Evolutionary conservation across 2,888 invertebrate species (phyloP).

Genomic region (Megaustenia siamemsis): DNA sequence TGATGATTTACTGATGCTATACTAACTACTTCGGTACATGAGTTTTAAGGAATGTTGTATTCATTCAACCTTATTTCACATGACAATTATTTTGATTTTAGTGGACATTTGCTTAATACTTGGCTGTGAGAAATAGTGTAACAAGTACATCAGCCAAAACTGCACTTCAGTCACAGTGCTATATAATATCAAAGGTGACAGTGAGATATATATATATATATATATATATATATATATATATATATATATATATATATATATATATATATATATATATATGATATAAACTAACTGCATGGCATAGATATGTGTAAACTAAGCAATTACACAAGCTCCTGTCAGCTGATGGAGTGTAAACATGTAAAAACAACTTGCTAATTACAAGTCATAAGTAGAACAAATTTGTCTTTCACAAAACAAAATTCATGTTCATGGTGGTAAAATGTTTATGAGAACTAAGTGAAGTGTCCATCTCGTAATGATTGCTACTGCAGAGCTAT

Average conservation of each 20-base stretch:
- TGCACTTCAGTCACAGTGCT: neutral
- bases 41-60: neutral
- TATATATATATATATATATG: neutral
- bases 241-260: too few species aligned
- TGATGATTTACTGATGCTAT: neutral
- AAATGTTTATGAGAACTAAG: too few species aligned
- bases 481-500: too few species aligned
- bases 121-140: neutral
- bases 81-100: neutral
- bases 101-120: neutral
- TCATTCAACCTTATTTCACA: neutral
- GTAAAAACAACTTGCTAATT: neutral
- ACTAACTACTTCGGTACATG: neutral
- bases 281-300: neutral
- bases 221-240: too few species aligned
- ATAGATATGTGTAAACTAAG: neutral
- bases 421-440: too few species aligned
- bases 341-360: neutral
- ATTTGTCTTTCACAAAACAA: neutral
- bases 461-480: too few species aligned
- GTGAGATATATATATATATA: too few species aligned
- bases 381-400: neutral
- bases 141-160: neutral
- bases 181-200: neutral
- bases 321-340: slow-evolving; percentile 17